Evolutionary conservation across 2,888 invertebrate species (phyloP).

Genomic region (Scaptomyza polygonia): DNA sequence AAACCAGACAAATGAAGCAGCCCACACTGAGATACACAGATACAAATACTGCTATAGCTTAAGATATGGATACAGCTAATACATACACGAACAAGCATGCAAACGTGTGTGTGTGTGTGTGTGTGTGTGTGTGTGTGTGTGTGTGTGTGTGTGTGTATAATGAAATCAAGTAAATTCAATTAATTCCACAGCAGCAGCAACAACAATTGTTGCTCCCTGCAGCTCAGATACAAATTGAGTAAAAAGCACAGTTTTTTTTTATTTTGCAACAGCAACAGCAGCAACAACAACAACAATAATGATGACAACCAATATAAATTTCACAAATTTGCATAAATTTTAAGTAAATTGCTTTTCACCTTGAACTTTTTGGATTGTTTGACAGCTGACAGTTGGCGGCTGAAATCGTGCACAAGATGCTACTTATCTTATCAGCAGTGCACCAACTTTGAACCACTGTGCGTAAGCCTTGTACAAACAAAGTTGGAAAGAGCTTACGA

Average conservation of each 20-base stretch:
- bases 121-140: slow-evolving; percentile 4
- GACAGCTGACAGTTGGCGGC: slow-evolving; percentile 2
- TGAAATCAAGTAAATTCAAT: slow-evolving; percentile 72
- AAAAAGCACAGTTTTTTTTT: slow-evolving; percentile 14
- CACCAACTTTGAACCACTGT: slow-evolving; percentile 2
- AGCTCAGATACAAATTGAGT: slow-evolving; percentile 6
- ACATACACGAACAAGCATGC: slow-evolving; percentile 5
- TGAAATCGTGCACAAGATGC: background rate
- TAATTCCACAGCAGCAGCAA: slow-evolving; percentile 36
- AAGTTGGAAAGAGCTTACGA: slow-evolving; percentile 4
- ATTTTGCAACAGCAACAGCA: too few species aligned
- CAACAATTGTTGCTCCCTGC: slow-evolving; percentile 33
- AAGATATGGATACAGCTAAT: background rate
- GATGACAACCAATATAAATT: slow-evolving; percentile 22
- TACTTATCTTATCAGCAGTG: slow-evolving; percentile 48
- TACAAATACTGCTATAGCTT: background rate
- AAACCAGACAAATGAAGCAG: slow-evolving; percentile 14
- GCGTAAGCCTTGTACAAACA: slow-evolving; percentile 15
- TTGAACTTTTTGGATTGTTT: slow-evolving; percentile 30
- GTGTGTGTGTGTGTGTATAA: slow-evolving; percentile 30
- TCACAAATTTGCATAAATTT: slow-evolving; percentile 36
- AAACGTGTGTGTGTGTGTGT: slow-evolving; percentile 16
- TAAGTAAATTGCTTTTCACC: slow-evolving; percentile 23
- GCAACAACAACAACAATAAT: slow-evolving; percentile 3
- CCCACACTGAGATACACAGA: slow-evolving; percentile 25